Conservation (phyloP, 2,797 vertebrate species). For the Enteromius fasciolatus region DNA sequence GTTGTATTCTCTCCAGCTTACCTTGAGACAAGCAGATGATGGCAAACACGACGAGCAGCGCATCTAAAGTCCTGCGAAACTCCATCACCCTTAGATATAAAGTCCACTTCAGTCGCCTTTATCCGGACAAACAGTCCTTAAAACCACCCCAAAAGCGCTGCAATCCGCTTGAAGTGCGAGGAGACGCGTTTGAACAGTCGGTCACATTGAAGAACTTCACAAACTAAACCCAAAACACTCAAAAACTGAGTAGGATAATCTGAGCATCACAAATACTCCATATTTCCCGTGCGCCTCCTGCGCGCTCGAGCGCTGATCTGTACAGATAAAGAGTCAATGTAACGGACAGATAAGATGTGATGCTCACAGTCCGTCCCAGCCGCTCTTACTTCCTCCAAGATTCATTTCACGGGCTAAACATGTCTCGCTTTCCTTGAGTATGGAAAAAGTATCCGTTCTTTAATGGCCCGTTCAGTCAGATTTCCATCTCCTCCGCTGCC, state of each 20-base stretch:
- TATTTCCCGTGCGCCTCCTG: background rate
- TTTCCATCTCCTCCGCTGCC: conserved; percentile 37
- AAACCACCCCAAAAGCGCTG: conserved; percentile 36
- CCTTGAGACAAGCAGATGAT: conserved; percentile 74
- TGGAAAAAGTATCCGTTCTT: background rate
- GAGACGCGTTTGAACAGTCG: conserved; percentile 1
- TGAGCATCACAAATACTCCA: conserved; percentile 54
- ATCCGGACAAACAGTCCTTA: conserved; percentile 21
- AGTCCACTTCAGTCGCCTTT: conserved; percentile 17
- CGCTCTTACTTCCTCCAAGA: conserved; percentile 14
- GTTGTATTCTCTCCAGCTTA: conserved; percentile 66
- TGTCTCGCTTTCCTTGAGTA: background rate
- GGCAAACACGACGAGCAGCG: conserved; percentile 65
- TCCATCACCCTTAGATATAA: conserved; percentile 68
- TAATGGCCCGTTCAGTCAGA: conserved; percentile 36
- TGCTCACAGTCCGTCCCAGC: conserved; percentile 26
- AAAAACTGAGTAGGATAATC: conserved; percentile 17
- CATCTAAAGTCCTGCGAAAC: conserved; percentile 65
- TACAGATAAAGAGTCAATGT: conserved; percentile 28
- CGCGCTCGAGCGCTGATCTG: conserved; percentile 22
- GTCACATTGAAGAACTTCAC: conserved; percentile 52
- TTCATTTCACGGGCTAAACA: conserved; percentile 7
- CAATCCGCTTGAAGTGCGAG: conserved; percentile 33
- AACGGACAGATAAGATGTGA: conserved; percentile 17
- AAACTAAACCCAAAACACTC: conserved; percentile 46